Conservation (phyloP, 2,888 invertebrate genomes). For the Epistrophe grossulariae region DNA sequence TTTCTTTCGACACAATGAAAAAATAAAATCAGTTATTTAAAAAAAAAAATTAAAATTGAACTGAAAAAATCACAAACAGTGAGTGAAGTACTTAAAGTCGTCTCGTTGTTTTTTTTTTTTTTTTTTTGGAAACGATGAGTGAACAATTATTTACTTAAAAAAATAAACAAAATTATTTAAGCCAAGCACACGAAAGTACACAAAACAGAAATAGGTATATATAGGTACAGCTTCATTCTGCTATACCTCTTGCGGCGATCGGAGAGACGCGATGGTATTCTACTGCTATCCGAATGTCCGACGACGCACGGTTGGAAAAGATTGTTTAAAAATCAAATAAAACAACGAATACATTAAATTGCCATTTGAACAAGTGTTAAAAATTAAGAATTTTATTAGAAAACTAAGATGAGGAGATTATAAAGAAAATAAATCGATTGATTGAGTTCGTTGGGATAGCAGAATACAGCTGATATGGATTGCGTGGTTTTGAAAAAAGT, state of each 20-base stretch:
- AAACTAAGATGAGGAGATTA: no score
- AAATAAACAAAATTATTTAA: slow-evolving; percentile 37
- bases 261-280: background rate
- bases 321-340: background rate
- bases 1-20: slow-evolving; percentile 48
- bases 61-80: slow-evolving; percentile 55
- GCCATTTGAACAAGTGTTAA: no score
- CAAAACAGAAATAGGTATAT: slow-evolving; percentile 12
- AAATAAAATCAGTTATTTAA: slow-evolving; percentile 52
- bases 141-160: slow-evolving; percentile 48
- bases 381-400: background rate
- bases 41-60: slow-evolving; percentile 75
- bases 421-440: background rate
- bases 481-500: background rate
- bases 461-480: background rate
- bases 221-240: background rate
- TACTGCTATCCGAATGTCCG: background rate
- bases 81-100: slow-evolving; percentile 15
- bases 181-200: slow-evolving; percentile 33
- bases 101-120: slow-evolving; percentile 8
- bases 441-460: background rate
- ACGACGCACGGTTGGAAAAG: no score
- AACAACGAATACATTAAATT: background rate
- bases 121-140: slow-evolving; percentile 25
- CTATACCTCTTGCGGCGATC: background rate